These are phyloP conservation scores for Megaustenia siamemsis DNA, from an alignment of 2,888 invertebrate species.

Conservation along the genomic window DNA sequence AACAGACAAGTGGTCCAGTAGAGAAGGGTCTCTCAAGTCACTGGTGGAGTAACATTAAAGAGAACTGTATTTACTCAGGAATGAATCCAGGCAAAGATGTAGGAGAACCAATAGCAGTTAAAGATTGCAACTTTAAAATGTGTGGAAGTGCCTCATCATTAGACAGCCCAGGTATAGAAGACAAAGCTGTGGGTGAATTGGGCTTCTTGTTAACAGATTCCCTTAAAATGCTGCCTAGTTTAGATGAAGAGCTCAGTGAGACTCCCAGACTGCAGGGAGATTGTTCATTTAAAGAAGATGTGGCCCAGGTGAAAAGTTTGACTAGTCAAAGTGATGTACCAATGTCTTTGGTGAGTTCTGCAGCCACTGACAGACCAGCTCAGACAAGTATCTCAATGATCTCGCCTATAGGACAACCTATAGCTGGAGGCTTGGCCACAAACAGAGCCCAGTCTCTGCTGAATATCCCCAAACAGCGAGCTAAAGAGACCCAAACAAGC, in stretches of 20 bases:
- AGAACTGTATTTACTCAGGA: neutral
- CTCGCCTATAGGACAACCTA: neutral
- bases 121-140: neutral
- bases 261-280: neutral
- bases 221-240: neutral
- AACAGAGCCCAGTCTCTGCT: conserved; percentile 6
- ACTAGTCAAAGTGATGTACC: neutral
- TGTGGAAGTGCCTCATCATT: neutral
- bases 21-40: neutral
- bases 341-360: neutral
- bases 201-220: neutral
- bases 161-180: neutral
- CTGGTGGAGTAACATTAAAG: neutral
- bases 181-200: neutral
- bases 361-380: neutral
- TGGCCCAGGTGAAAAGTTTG: neutral
- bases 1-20: neutral
- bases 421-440: neutral
- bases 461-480: neutral
- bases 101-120: neutral
- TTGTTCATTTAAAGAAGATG: neutral
- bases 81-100: neutral
- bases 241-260: neutral
- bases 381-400: neutral
- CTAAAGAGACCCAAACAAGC: neutral